A percentile compares a stretch with the other conserved stretches of the same genome.
These are phyloP conservation scores for Dendrolimus kikuchii DNA, from an alignment of 1,140 invertebrate species.

Conservation along the genomic window DNA sequence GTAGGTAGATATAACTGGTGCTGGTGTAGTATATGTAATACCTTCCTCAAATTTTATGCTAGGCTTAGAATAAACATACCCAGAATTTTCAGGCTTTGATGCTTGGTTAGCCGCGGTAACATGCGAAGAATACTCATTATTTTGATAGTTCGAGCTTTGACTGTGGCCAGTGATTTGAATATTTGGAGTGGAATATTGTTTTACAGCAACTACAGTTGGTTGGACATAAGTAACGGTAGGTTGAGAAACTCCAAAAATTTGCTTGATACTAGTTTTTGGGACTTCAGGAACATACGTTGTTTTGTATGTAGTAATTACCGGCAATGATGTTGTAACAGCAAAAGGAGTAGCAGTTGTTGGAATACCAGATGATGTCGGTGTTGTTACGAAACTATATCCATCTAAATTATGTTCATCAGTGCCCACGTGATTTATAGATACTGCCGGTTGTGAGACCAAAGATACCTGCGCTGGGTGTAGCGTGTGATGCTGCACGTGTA, in stretches of 20 bases:
- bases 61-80: constrained; percentile 65
- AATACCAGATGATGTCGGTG: constrained; percentile 48
- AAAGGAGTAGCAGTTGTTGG: constrained; percentile 55
- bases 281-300: constrained; percentile 50
- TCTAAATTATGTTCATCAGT: constrained; percentile 39
- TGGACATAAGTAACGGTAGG: constrained; percentile 57
- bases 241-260: constrained; percentile 59
- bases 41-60: constrained; percentile 54
- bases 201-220: constrained; percentile 41
- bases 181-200: constrained; percentile 28
- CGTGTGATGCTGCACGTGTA: constrained; percentile 26
- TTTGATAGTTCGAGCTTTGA: constrained; percentile 37
- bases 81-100: constrained; percentile 28
- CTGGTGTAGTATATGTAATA: constrained; percentile 38
- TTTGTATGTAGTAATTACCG: constrained; percentile 38
- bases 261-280: constrained; percentile 54
- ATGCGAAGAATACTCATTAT: constrained; percentile 19
- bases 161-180: constrained; percentile 34
- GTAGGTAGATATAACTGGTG: constrained; percentile 44
- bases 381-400: constrained; percentile 45
- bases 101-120: constrained; percentile 14
- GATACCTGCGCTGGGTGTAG: constrained; percentile 26
- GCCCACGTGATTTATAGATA: constrained; percentile 51
- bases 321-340: constrained; percentile 46
- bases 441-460: constrained; percentile 36